Evolutionary conservation across 2,888 invertebrate genomes (phyloP).

Genomic region (Hemithea aestivaria): DNA sequence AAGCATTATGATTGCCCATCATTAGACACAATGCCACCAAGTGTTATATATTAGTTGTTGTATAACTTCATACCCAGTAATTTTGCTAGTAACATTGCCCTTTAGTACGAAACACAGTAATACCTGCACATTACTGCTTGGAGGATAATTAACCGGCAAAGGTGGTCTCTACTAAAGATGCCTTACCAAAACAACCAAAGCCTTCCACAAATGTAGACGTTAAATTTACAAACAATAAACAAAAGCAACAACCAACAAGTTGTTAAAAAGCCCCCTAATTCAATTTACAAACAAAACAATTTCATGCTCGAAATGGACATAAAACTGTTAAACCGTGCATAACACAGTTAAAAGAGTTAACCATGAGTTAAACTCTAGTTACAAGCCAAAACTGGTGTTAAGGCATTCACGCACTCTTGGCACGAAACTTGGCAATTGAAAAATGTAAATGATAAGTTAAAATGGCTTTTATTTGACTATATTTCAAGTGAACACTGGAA

Average conservation of each 20-base stretch:
- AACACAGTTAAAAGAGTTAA: slow-evolving; percentile 7
- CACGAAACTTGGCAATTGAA: slow-evolving; percentile 64
- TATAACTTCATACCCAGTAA: no score
- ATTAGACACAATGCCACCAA: no score
- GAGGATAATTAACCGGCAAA: no score
- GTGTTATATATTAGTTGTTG: no score
- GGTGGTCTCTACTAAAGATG: no score
- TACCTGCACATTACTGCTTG: no score
- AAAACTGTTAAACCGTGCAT: slow-evolving; percentile 10
- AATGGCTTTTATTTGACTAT: slow-evolving; percentile 65
- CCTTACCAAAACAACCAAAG: no score
- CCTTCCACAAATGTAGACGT: no score
- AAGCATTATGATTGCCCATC: no score
- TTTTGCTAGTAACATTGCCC: no score
- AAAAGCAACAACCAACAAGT: slow-evolving; percentile 14
- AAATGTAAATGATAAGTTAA: slow-evolving; percentile 76
- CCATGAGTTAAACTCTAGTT: slow-evolving; percentile 18
- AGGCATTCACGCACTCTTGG: slow-evolving; percentile 51
- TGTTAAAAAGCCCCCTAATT: slow-evolving; percentile 21
- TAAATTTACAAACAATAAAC: no score
- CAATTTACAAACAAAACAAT: slow-evolving; percentile 21
- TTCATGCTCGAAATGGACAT: slow-evolving; percentile 13
- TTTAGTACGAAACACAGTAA: no score
- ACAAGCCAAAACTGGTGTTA: slow-evolving; percentile 23
- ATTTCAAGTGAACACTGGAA: slow-evolving; percentile 29